These are phyloP conservation scores for Apodemia hepburni DNA, from an alignment of 2,888 invertebrate species.

Conservation along the genomic window DNA sequence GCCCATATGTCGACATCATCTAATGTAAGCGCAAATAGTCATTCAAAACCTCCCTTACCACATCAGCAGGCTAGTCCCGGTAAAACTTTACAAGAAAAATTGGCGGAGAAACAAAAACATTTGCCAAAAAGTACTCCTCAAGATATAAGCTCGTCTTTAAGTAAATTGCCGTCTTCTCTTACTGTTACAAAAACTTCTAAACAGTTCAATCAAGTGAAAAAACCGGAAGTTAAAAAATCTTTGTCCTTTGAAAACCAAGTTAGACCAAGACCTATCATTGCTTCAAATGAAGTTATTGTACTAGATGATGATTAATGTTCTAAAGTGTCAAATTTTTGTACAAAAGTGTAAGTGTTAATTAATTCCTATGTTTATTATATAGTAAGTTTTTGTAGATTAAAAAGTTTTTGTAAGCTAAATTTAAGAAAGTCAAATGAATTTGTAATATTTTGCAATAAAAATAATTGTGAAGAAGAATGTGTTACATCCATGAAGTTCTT, in stretches of 20 bases:
- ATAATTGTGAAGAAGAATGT: too few species aligned
- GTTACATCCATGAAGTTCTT: too few species aligned
- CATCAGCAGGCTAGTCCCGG: conserved; percentile 76
- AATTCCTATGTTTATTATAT: too few species aligned
- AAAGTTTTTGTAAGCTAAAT: too few species aligned
- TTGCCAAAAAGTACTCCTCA: conserved; percentile 38
- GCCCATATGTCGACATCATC: conserved; percentile 57
- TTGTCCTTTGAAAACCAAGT: conserved; percentile 45
- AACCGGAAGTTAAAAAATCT: conserved; percentile 54
- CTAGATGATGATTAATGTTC: conserved; percentile 61
- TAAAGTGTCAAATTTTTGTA: too few species aligned
- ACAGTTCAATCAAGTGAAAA: conserved; percentile 42
- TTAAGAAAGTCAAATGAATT: too few species aligned
- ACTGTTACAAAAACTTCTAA: conserved; percentile 73
- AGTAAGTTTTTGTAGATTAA: too few species aligned
- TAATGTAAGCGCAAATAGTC: conserved; percentile 47
- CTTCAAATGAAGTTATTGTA: conserved; percentile 65
- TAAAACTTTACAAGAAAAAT: conserved; percentile 84
- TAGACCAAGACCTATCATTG: conserved; percentile 56
- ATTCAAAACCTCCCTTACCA: conserved; percentile 57
- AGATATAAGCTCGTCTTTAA: conserved; percentile 61
- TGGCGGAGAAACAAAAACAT: conserved; percentile 82
- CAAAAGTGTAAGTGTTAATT: too few species aligned
- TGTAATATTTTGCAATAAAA: too few species aligned
- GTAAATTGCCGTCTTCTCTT: conserved; percentile 72